These are phyloP conservation scores for Sphenodon punctatus DNA, from an alignment of 2,797 vertebrate species.

Conservation along the genomic window DNA sequence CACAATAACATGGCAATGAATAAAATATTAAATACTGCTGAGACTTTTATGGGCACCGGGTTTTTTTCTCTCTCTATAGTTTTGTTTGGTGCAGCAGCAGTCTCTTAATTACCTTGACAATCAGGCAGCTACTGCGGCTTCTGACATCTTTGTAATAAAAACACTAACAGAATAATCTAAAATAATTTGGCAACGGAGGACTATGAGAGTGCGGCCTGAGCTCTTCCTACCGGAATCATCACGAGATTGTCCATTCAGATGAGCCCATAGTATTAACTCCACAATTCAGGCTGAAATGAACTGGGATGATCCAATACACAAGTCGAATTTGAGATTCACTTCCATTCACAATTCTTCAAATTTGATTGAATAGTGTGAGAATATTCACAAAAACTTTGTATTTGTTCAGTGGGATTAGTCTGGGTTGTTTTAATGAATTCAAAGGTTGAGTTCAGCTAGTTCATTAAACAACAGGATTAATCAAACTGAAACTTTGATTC, in stretches of 20 bases:
- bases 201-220: neutral
- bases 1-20: conserved; percentile 25
- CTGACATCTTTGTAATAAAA: neutral
- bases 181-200: neutral
- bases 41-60: conserved; percentile 33
- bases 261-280: neutral
- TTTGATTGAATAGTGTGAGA: too few relatives aligned
- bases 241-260: neutral
- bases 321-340: too few relatives aligned
- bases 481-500: too few relatives aligned
- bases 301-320: too few relatives aligned
- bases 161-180: neutral
- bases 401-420: too few relatives aligned
- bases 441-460: too few relatives aligned
- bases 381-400: too few relatives aligned
- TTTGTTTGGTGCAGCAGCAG: conserved; percentile 33
- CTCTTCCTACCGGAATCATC: neutral
- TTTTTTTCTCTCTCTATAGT: neutral
- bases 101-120: conserved; percentile 43
- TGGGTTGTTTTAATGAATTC: too few relatives aligned
- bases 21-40: conserved; percentile 48
- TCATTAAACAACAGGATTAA: too few relatives aligned
- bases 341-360: too few relatives aligned
- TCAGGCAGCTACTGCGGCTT: conserved; percentile 4
- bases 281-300: neutral